A percentile compares a stretch with the other conserved stretches of the same genome.
phyloP scores from a whole-genome alignment of 2,888 invertebrate genomes.

The Coenonympha glycerion region DNA sequence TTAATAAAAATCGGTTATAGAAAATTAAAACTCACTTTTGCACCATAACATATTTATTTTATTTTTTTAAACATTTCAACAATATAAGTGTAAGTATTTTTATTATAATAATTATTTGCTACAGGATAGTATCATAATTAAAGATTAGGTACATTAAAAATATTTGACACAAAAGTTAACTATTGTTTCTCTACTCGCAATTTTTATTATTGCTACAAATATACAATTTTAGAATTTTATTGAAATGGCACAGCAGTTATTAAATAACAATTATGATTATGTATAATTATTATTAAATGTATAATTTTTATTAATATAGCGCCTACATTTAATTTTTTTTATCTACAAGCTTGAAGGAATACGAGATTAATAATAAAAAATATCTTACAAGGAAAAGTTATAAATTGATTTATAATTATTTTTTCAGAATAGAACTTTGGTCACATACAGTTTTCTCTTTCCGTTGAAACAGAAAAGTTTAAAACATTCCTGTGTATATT shows the following conservation, averaged over 20 bases:
- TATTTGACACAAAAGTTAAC: too few species aligned
- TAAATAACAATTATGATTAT: conserved; percentile 1
- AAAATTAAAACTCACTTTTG: background rate
- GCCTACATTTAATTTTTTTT: background rate
- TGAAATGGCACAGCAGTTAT: conserved; percentile 65
- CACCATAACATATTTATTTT: conserved; percentile 1
- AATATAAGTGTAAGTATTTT: background rate
- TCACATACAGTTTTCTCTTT: background rate
- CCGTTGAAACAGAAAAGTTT: background rate
- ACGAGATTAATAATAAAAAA: background rate
- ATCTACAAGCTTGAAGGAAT: conserved; percentile 6
- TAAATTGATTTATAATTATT: too few species aligned
- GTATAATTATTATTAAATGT: background rate
- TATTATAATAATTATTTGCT: background rate
- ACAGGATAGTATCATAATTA: background rate
- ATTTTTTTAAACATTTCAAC: background rate
- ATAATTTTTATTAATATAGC: background rate
- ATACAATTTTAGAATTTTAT: conserved; percentile 38
- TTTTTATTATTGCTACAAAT: background rate
- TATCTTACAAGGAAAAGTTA: background rate
- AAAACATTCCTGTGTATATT: background rate
- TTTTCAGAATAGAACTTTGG: background rate
- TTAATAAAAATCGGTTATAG: background rate
- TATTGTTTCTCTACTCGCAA: background rate
- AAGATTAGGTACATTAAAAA: background rate